A percentile compares a stretch with the other conserved stretches of the same genome.
phyloP scores from a whole-genome alignment of 2,113 vertebrate genomes.

The Gobiocypris rarus region DNA sequence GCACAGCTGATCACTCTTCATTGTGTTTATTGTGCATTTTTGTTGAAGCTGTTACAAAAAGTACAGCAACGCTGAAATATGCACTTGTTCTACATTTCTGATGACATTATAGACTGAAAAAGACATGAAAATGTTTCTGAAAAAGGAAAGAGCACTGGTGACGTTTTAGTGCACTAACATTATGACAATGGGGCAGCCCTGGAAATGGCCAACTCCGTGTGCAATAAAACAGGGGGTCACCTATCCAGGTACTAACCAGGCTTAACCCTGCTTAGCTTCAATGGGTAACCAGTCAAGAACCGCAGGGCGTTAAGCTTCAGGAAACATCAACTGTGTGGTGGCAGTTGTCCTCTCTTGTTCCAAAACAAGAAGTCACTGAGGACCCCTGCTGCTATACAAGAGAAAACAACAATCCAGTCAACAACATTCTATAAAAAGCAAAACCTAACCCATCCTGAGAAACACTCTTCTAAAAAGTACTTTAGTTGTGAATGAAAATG shows the following conservation, averaged over 20 bases:
- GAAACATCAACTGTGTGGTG: slow-evolving; percentile 13
- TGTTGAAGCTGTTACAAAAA: background rate
- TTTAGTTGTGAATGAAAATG: background rate
- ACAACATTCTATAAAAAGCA: background rate
- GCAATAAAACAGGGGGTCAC: background rate
- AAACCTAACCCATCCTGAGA: background rate
- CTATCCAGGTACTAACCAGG: background rate
- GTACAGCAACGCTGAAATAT: background rate
- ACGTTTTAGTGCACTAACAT: background rate
- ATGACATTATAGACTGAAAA: background rate
- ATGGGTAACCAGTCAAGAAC: background rate
- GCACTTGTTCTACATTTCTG: background rate
- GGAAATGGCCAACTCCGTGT: background rate
- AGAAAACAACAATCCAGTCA: background rate
- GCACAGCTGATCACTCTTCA: background rate
- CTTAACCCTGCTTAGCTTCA: background rate
- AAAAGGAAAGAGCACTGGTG: background rate
- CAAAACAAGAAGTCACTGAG: slow-evolving; percentile 25
- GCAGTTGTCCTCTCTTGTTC: slow-evolving; percentile 44
- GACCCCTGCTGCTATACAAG: slow-evolving; percentile 30
- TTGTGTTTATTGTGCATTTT: background rate
- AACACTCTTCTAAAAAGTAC: background rate
- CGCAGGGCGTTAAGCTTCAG: background rate
- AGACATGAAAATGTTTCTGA: background rate
- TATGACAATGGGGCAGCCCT: background rate